Base-by-base conservation (phyloP, 2,797 vertebrate species). In the Notoglanidium macrostoma region DNA sequence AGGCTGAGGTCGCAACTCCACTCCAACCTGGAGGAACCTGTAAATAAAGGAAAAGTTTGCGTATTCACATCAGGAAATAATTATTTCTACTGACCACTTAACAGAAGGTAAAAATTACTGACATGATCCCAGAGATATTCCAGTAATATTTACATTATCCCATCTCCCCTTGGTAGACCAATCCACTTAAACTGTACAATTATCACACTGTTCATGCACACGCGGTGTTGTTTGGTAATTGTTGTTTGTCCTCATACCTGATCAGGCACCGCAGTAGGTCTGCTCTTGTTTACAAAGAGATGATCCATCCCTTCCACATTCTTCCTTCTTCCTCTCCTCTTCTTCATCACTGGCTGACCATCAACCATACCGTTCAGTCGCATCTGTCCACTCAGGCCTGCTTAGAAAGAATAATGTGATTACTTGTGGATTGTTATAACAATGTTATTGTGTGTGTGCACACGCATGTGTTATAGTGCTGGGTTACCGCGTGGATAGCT, bases 231-330 rank as follows among this genome's bases (percentile, higher is more conserved):
- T 10, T 7, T 40, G 3, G 35, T 23, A 44, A 44, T 40, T 5
- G 40, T 21, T 14, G 44, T 14, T 49, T 19, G 2, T 51, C 26
- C 29, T 94, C 95, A 96, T 92, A 98, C 98, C 90, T 97, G 96
- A 83, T 98, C 97, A 74, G 95, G 90, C 86, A 78, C 89, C 77
- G 90, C 81, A 85, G 96, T 93, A 83, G 94, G 94, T 93, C 95
- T 96, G 91, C 90, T 97, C 93, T 89, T 96, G 89, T 98, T 99
- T 94, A 98, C 95, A 89, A 98, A 97, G 78, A 99, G 96, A 68
- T 97, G 94, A 93, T 99, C 98, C 93, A 98, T 95, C 51, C 98
- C 98, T 91, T 99, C 98, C 65, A 99, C 98, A 5, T 99, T 99
- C 97, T 97, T 99, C 91, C 97, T 97, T 90, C 98, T 96, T 82